These are phyloP conservation scores for Nudaria mundana DNA, from an alignment of 2,888 invertebrate species.

Conservation along the genomic window DNA sequence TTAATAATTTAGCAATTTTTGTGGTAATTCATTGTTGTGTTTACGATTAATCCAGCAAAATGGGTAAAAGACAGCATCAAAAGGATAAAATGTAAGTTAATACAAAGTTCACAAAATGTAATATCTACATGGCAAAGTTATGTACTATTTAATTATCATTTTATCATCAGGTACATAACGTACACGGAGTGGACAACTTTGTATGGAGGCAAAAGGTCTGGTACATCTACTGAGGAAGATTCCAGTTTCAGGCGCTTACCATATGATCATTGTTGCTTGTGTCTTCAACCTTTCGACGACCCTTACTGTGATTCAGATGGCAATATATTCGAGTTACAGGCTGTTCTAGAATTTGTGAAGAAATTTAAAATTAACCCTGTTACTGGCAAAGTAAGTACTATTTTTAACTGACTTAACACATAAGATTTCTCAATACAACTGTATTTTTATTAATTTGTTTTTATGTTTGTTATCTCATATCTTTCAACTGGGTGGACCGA, in stretches of 20 bases:
- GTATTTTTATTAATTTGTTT: not conserved
- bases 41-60: slow-evolving; percentile 62
- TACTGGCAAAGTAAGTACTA: slow-evolving; percentile 86
- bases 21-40: not conserved
- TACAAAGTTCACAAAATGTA: not conserved
- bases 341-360: slow-evolving; percentile 92
- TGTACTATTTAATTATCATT: not conserved
- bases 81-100: slow-evolving; percentile 93
- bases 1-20: too few species aligned
- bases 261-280: slow-evolving; percentile 95
- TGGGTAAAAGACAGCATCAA: slow-evolving; percentile 97
- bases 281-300: slow-evolving; percentile 94
- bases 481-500: too few species aligned
- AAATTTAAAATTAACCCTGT: slow-evolving; percentile 97
- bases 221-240: slow-evolving; percentile 86
- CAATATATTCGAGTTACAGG: slow-evolving; percentile 95
- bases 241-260: slow-evolving; percentile 95
- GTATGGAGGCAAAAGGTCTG: slow-evolving; percentile 92
- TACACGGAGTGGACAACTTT: slow-evolving; percentile 94
- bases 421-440: not conserved
- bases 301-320: slow-evolving; percentile 96
- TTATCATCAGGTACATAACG: slow-evolving; percentile 87
- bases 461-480: too few species aligned
- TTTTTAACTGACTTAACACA: not conserved
- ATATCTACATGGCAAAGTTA: not conserved